These are phyloP conservation scores for Geotrypetes seraphini DNA, from an alignment of 2,797 vertebrate genomes.

Conservation along the genomic window DNA sequence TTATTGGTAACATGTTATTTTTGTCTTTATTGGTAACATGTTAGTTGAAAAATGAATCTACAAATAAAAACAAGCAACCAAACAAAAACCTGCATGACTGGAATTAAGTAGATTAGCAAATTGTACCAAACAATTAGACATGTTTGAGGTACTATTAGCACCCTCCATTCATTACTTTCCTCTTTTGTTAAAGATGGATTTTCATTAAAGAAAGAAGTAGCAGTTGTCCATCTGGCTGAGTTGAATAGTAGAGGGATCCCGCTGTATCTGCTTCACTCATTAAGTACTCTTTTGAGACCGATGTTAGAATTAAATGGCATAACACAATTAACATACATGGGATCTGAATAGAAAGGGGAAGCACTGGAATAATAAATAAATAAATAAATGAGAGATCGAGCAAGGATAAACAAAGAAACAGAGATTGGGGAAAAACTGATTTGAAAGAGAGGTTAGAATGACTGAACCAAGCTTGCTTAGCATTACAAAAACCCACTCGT, in stretches of 20 bases:
- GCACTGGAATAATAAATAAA: slow-evolving; percentile 54
- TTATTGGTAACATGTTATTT: too few species aligned
- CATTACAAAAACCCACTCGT: slow-evolving; percentile 57
- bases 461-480: slow-evolving; percentile 54
- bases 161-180: slow-evolving; percentile 29
- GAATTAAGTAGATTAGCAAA: slow-evolving; percentile 23
- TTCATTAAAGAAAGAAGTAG: slow-evolving; percentile 40
- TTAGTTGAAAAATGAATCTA: too few species aligned
- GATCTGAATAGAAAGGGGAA: slow-evolving; percentile 49
- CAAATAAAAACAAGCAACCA: too few species aligned
- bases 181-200: slow-evolving; percentile 31
- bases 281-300: slow-evolving; percentile 60
- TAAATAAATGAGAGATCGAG: slow-evolving; percentile 60
- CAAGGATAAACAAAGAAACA: slow-evolving; percentile 51
- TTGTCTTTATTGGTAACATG: too few species aligned
- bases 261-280: slow-evolving; percentile 61
- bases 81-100: slow-evolving; percentile 16
- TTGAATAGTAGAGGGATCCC: slow-evolving; percentile 51
- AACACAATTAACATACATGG: slow-evolving; percentile 63
- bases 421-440: slow-evolving; percentile 27
- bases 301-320: slow-evolving; percentile 59
- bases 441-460: slow-evolving; percentile 34
- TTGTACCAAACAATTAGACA: slow-evolving; percentile 39
- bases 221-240: slow-evolving; percentile 55
- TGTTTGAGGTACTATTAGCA: slow-evolving; percentile 34